phyloP scores from a whole-genome alignment of 92 coral and sea anemone genomes.

The Actinernus sp. region DNA sequence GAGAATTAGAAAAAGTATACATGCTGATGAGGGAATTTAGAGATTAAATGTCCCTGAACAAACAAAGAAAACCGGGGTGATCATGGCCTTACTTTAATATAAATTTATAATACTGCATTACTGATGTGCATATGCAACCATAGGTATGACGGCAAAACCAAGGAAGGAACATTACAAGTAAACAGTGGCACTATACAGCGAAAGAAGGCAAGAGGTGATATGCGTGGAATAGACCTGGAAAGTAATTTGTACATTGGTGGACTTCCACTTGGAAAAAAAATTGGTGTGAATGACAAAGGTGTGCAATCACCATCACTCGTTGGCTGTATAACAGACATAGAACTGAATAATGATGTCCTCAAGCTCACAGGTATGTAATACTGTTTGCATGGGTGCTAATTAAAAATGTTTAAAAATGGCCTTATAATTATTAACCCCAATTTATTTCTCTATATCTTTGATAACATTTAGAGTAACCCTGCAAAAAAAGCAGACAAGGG shows the following conservation, averaged over 20 bases:
- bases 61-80: too few relatives aligned
- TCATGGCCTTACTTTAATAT: too few relatives aligned
- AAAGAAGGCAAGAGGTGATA: conserved; percentile 38
- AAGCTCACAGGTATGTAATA: conserved; percentile 65
- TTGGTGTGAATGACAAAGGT: conserved; percentile 48
- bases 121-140: background rate
- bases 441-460: too few relatives aligned
- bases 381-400: background rate
- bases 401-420: too few relatives aligned
- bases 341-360: conserved; percentile 75
- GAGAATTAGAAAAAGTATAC: too few relatives aligned
- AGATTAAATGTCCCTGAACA: too few relatives aligned
- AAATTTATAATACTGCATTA: too few relatives aligned
- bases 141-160: conserved; percentile 73
- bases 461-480: too few relatives aligned
- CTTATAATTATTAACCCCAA: background rate
- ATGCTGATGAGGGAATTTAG: too few relatives aligned
- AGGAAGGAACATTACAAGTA: conserved; percentile 71
- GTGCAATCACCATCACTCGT: conserved; percentile 68
- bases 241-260: conserved; percentile 84
- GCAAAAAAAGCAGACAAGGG: too few relatives aligned
- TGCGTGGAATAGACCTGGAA: conserved; percentile 70
- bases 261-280: conserved; percentile 42
- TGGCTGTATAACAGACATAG: conserved; percentile 88
- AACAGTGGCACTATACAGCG: conserved; percentile 48